Base-by-base conservation (phyloP, 2,797 vertebrate genomes). In the Epinephelus malabaricus region DNA sequence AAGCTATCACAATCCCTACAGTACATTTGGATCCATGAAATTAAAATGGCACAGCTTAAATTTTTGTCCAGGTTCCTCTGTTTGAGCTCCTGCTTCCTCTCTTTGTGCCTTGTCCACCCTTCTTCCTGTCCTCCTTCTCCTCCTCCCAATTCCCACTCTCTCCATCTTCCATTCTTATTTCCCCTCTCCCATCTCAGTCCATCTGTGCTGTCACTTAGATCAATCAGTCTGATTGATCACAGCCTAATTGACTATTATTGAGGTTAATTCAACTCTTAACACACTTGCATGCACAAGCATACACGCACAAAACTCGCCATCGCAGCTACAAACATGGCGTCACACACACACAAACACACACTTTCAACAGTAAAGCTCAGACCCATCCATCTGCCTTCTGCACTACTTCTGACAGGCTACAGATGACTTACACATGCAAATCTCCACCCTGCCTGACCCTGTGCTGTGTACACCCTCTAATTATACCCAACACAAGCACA, bases 211-310 rank as follows among this genome's bases (percentile, higher is more conserved):
- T 96, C 96, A 96, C 96, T 98, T 97, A 97, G 96, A 99, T 99
- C 98, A 97, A 98, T 99, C 98, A 99, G 97, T 95, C 97, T 99
- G 98, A 99, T 99, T 98, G 98, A 99, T 99, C 98, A 98, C 97
- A 89, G 88, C 96, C 96, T 97, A 96, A 97, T 95, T 97, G 97
- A 95, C 96, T 96, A 96, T 98, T 98, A 98, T 97, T 97, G 97
- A 97, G 96, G 96, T 97, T 99, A 98, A 98, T 98, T 99, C 97
- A 97, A 98, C 97, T 97, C 97, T 97, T 96, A 97, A 95, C 64
- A 74, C 95, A 94, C 93, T 85, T 58, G 82, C 89, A 76, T 75
- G 70, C 75, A 63, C 87, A 79, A 69, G 53, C 85, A 62, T 54
- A 38, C 78, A 72, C 23, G 59, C 75, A n/a, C 78, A 71, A 79